A percentile compares a stretch with the other conserved stretches of the same genome.
Evolutionary conservation across 2,797 vertebrate genomes (phyloP).

Genomic region (Fratercula arctica): DNA sequence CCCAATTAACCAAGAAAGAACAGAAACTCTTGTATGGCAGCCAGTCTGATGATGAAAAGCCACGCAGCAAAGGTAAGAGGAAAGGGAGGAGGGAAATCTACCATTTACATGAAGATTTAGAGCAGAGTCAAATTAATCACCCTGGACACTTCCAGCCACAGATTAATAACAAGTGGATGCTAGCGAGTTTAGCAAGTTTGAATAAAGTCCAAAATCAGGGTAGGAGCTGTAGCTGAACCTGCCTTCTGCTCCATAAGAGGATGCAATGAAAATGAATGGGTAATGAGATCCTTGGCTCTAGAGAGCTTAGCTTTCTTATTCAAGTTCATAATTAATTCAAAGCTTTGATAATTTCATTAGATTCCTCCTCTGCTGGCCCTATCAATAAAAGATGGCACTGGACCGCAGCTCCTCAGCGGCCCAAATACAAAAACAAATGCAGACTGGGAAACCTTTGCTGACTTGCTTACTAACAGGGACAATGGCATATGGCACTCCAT

Average conservation of each 20-base stretch:
- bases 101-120: conserved; percentile 18
- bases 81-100: conserved; percentile 21
- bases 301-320: conserved; percentile 95
- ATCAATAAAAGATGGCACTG: conserved; percentile 97
- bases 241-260: conserved; percentile 87
- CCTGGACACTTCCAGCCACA: conserved; percentile 66
- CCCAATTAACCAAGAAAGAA: conserved; percentile 55
- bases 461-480: conserved; percentile 73
- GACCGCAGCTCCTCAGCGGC: conserved; percentile 82
- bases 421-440: conserved; percentile 62
- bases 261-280: conserved; percentile 92
- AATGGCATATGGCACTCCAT: conserved; percentile 83
- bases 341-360: conserved; percentile 99
- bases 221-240: conserved; percentile 80
- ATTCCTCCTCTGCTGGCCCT: conserved; percentile 84
- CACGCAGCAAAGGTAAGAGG: background rate
- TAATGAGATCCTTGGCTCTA: conserved; percentile 92
- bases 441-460: conserved; percentile 67
- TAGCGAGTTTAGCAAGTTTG: conserved; percentile 77
- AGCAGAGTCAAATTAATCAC: conserved; percentile 72
- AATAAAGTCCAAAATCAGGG: conserved; percentile 87
- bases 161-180: conserved; percentile 53
- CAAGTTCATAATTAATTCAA: conserved; percentile 99
- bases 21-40: conserved; percentile 75
- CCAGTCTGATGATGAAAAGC: conserved; percentile 70